A percentile compares a stretch with the other conserved stretches of the same genome.
phyloP scores from a whole-genome alignment of 2,888 invertebrate genomes.

The Tromatobia lineatoria region DNA sequence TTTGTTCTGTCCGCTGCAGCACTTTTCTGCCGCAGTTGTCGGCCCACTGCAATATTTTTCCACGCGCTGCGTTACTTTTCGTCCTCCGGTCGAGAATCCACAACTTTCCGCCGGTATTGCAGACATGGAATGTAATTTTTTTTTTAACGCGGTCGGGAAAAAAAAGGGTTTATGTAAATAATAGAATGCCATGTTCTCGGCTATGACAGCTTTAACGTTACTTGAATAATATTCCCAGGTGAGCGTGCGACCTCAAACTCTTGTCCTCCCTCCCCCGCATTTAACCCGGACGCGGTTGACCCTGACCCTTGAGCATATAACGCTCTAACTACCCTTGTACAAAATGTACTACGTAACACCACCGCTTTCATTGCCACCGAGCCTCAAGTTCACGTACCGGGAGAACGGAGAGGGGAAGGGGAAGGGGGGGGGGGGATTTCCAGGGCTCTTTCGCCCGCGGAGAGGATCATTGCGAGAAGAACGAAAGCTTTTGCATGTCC shows the following conservation, averaged over 20 bases:
- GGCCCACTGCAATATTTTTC: too few relatives aligned
- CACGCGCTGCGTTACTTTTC: too few relatives aligned
- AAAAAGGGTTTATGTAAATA: background rate
- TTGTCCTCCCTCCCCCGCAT: slow-evolving; percentile 61
- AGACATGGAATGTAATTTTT: too few relatives aligned
- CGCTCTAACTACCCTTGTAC: slow-evolving; percentile 60
- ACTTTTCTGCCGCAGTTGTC: too few relatives aligned
- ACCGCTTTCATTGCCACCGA: slow-evolving; percentile 60
- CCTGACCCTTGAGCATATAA: slow-evolving; percentile 69
- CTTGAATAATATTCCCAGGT: slow-evolving; percentile 59
- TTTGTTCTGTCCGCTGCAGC: too few relatives aligned
- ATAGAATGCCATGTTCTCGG: slow-evolving; percentile 9
- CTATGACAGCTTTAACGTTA: slow-evolving; percentile 27
- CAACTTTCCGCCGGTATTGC: too few relatives aligned
- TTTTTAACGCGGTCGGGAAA: too few relatives aligned
- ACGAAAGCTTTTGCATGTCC: slow-evolving; percentile 19
- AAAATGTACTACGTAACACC: slow-evolving; percentile 38
- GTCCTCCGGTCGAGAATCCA: too few relatives aligned
- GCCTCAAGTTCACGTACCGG: slow-evolving; percentile 70
- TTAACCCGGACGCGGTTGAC: slow-evolving; percentile 59
- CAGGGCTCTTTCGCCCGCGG: background rate
- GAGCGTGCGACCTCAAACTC: slow-evolving; percentile 66
- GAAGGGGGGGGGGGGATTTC: slow-evolving; percentile 17
- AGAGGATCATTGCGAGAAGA: slow-evolving; percentile 28
- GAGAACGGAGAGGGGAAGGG: background rate